Base-by-base conservation (phyloP, 1,140 invertebrate genomes). In the Periplaneta americana region DNA sequence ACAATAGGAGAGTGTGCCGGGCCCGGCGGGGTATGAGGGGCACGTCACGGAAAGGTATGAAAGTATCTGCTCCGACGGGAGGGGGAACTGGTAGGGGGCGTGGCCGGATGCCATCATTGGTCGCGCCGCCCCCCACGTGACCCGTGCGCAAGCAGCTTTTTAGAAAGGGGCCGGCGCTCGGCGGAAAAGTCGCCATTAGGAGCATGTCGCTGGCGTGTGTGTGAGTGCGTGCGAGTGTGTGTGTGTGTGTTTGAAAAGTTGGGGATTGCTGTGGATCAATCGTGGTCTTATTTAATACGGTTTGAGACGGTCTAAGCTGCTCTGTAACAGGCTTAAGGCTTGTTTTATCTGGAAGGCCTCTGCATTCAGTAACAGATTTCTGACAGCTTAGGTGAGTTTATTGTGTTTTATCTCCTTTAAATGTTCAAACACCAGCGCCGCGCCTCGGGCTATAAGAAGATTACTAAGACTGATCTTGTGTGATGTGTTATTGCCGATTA, bases 271-370 rank as follows among this genome's bases (percentile, higher is more conserved):
- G 82, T 83, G 86, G 86, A 87, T 87, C 86, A 87, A 87, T 87
- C 86, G 86, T 84, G 85, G 84, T 87, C 86, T 87, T 86, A 87
- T 86, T 87, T 87, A 87, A 87, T 87, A 87, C 86, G 84, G 85
- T 85, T 86, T 87, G 85, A 86, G 85, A 86, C 84, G 85, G 84
- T 84, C 85, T 86, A 87, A 87, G 86, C 86, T 84, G 83, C 85
- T 85, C 84, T 84, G 86, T 87, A 87, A 87, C 86, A 87, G 85
- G 86, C 86, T 87, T 87, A 87, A 86, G 85, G 84, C 86, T 87
- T 87, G 86, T 87, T 87, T 87, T 87, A 87, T 87, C 86, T 86
- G 83, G 75, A 82, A 78, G 79, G 57, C 81, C 79, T 82, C 82
- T 84, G 85, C 86, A 86, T 86, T 86, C 86, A 85, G 82, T 85